A percentile compares a stretch with the other conserved stretches of the same genome.
These are phyloP conservation scores for Mesorhabditis sp. DNA, from an alignment of 2,888 invertebrate species.

Conservation along the genomic window DNA sequence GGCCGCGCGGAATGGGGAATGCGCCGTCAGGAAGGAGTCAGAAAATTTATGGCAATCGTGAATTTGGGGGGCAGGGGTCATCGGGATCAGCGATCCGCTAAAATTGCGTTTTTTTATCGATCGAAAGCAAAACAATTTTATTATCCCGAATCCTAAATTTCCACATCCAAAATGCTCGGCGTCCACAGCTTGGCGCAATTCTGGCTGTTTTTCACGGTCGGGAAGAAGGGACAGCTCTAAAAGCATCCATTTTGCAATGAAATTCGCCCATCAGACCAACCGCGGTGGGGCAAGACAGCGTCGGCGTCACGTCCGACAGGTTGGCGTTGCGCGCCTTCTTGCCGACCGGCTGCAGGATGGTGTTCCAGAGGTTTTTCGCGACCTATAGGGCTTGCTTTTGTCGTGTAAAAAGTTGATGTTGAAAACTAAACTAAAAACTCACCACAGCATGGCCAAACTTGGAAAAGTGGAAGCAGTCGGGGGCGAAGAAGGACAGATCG, in stretches of 20 bases:
- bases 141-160: too few species aligned
- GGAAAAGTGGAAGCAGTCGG: conserved; percentile 46
- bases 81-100: too few species aligned
- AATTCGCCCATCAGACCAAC: background rate
- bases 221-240: conserved; percentile 35
- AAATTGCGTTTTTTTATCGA: too few species aligned
- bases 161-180: background rate
- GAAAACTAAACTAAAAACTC: too few species aligned
- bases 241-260: conserved; percentile 7
- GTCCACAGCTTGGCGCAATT: conserved; percentile 23
- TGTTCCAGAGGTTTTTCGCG: conserved; percentile 40
- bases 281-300: conserved; percentile 28
- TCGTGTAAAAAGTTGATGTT: too few species aligned
- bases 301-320: conserved; percentile 29
- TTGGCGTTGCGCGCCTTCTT: conserved; percentile 20
- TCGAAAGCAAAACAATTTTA: too few species aligned
- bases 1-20: too few species aligned
- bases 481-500: conserved; percentile 42
- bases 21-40: too few species aligned
- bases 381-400: conserved; percentile 10
- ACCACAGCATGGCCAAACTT: conserved; percentile 31
- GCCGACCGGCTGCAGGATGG: conserved; percentile 34
- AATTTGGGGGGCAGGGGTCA: too few species aligned
- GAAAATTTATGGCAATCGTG: too few species aligned
- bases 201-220: conserved; percentile 33